Evolutionary conservation across 2,888 invertebrate genomes (phyloP).

Genomic region (Drosophila lutescens): DNA sequence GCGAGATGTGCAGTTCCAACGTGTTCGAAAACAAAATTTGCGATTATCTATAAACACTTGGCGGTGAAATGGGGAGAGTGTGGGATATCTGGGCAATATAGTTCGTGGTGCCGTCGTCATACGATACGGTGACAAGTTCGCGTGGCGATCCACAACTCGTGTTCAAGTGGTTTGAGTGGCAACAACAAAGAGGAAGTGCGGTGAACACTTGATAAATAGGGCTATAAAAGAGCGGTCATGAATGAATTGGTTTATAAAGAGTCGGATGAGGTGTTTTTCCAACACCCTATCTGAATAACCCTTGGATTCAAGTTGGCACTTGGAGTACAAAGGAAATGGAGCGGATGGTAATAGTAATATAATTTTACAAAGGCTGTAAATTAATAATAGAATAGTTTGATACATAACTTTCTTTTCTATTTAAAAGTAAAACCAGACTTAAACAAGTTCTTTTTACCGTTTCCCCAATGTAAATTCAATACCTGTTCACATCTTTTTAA

Average conservation of each 20-base stretch:
- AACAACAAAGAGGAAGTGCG: slow-evolving; percentile 36
- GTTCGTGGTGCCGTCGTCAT: slow-evolving; percentile 9
- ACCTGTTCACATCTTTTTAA: background rate
- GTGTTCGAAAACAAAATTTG: background rate
- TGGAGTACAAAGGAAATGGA: slow-evolving; percentile 8
- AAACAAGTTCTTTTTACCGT: background rate
- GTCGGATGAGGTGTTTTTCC: slow-evolving; percentile 21
- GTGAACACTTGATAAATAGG: slow-evolving; percentile 19
- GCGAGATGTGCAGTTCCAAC: background rate
- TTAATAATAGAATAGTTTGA: background rate
- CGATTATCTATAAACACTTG: slow-evolving; percentile 4
- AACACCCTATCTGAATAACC: slow-evolving; percentile 27
- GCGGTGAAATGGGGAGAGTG: slow-evolving; percentile 1
- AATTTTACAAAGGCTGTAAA: background rate
- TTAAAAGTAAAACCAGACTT: background rate
- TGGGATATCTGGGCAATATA: background rate
- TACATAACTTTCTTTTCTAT: background rate
- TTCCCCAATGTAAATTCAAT: background rate
- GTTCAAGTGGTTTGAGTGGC: slow-evolving; percentile 27
- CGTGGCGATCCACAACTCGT: slow-evolving; percentile 24
- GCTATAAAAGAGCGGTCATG: slow-evolving; percentile 20
- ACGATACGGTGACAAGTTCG: slow-evolving; percentile 23
- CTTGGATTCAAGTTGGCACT: slow-evolving; percentile 6
- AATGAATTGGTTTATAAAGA: slow-evolving; percentile 21
- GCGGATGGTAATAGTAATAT: background rate